Evolutionary conservation across 1,140 invertebrate species (phyloP).

Genomic region (Trigoniulus corallinus): DNA sequence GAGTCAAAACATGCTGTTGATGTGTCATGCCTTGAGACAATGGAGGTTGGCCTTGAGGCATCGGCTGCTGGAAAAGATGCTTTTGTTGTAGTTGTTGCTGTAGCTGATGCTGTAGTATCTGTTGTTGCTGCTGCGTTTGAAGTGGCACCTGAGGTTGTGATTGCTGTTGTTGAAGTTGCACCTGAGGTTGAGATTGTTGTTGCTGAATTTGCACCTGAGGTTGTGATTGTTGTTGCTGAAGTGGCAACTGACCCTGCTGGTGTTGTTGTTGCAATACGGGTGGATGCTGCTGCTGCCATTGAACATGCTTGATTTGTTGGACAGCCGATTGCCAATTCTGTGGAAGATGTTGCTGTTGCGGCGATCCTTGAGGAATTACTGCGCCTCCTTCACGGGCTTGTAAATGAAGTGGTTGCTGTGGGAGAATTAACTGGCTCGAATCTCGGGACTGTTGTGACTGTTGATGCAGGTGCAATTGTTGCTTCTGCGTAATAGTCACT

Average conservation of each 20-base stretch:
- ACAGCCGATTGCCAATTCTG: too few species aligned
- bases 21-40: background rate
- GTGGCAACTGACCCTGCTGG: constrained; percentile 11
- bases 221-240: constrained; percentile 8
- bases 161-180: background rate
- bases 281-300: constrained; percentile 12
- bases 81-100: too few species aligned
- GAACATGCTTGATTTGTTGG: too few species aligned
- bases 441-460: constrained; percentile 13
- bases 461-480: constrained; percentile 14
- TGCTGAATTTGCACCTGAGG: background rate
- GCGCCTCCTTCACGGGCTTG: too few species aligned
- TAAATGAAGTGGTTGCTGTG: too few species aligned
- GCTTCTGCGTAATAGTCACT: too few species aligned
- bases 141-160: constrained; percentile 1
- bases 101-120: constrained; percentile 13
- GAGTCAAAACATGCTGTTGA: too few species aligned
- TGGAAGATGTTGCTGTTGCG: constrained; percentile 18
- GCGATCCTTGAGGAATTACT: too few species aligned
- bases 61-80: background rate
- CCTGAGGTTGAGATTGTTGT: constrained; percentile 8
- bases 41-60: background rate
- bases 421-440: too few species aligned
- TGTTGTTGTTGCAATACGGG: constrained; percentile 20
- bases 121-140: constrained; percentile 15